Evolutionary conservation across 1,140 invertebrate species (phyloP).

Genomic region (Lysiphlebus fabarum): DNA sequence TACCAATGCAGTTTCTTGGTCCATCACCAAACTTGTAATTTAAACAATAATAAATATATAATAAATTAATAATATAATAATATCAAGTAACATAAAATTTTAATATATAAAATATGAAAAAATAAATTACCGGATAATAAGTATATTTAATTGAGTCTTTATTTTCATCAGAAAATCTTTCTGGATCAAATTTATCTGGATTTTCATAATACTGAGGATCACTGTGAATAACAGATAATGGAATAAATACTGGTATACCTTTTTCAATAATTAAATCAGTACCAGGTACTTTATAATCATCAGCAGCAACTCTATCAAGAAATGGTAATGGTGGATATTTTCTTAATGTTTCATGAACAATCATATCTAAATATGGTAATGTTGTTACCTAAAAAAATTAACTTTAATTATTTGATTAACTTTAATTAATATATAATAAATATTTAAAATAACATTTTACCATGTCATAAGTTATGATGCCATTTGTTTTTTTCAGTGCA

Average conservation of each 20-base stretch:
- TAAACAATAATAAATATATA: too few species aligned
- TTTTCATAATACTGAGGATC: constrained; percentile 62
- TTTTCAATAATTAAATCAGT: constrained; percentile 47
- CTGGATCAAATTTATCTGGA: constrained; percentile 67
- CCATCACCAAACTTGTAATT: constrained; percentile 56
- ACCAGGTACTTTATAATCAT: constrained; percentile 47
- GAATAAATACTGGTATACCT: constrained; percentile 50
- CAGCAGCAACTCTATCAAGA: constrained; percentile 49
- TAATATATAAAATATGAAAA: too few species aligned
- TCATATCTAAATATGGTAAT: constrained; percentile 33
- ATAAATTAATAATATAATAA: too few species aligned
- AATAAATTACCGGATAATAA: constrained; percentile 49
- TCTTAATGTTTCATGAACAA: constrained; percentile 56
- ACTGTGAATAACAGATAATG: constrained; percentile 47
- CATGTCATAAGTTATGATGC: constrained; percentile 44
- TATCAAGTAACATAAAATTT: too few species aligned
- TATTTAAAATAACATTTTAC: constrained; percentile 58
- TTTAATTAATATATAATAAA: constrained; percentile 38
- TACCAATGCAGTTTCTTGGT: constrained; percentile 58
- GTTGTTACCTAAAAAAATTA: constrained; percentile 23
- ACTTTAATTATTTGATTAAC: constrained; percentile 5
- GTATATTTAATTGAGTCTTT: constrained; percentile 41
- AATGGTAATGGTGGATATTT: constrained; percentile 61
- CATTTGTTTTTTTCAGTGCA: constrained; percentile 41
- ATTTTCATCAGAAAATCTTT: constrained; percentile 60